phyloP scores from a whole-genome alignment of 30 jellyfish, hydroid and myxozoan genomes.

The Clytia hemisphaerica region DNA sequence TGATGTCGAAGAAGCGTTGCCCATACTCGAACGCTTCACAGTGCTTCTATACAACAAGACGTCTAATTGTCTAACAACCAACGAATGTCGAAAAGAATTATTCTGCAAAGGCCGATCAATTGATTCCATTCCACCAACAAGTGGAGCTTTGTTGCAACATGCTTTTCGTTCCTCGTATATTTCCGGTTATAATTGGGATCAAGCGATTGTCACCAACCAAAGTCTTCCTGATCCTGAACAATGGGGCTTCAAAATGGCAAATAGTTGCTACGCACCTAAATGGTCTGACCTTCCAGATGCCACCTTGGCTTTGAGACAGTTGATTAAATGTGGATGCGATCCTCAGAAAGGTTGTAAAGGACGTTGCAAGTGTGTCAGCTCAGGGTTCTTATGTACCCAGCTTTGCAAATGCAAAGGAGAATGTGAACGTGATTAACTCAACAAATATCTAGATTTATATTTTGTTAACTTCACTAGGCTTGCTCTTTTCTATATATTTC shows the following conservation, averaged over 20 bases:
- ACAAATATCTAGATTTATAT: no score
- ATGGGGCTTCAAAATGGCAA: not conserved
- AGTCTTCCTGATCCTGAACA: not conserved
- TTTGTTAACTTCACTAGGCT: no score
- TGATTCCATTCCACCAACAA: not conserved
- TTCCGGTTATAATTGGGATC: constrained; percentile 8
- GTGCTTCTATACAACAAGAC: constrained; percentile 1
- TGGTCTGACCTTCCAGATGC: constrained; percentile 3
- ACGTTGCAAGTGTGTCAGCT: constrained; percentile 4
- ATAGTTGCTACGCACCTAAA: not conserved
- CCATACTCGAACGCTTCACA: not conserved
- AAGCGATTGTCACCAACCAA: not conserved
- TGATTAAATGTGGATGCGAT: constrained; percentile 4
- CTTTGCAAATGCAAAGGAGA: no score
- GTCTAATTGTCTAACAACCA: constrained; percentile 3
- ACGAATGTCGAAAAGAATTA: constrained; percentile 5
- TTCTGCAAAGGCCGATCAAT: not conserved
- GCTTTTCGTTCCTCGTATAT: not conserved
- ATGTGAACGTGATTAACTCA: no score
- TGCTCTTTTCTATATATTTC: no score
- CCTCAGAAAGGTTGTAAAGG: not conserved
- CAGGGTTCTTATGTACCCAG: no score
- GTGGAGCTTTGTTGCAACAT: not conserved
- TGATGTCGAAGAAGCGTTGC: not conserved
- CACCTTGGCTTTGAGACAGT: not conserved